Percentiles rank a stretch among this genome's conserved stretches.
phyloP scores from a whole-genome alignment of 2,888 invertebrate genomes.

The Drosophila paucipuncta region DNA sequence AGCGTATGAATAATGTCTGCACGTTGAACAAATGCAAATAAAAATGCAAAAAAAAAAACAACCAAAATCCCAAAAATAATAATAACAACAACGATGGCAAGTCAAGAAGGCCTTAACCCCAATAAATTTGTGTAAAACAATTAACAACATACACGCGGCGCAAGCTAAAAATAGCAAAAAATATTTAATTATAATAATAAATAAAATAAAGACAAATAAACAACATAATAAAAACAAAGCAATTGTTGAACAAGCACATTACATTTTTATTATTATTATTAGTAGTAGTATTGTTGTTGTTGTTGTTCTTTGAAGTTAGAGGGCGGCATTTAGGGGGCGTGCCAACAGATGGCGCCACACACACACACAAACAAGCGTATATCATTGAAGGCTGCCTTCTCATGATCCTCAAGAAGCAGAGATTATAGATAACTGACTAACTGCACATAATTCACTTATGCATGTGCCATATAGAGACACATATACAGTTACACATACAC shows the following conservation, averaged over 20 bases:
- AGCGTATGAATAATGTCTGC: constrained; percentile 29
- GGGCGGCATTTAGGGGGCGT: constrained; percentile 19
- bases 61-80: constrained; percentile 20
- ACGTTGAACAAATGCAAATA: constrained; percentile 41
- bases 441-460: neutral
- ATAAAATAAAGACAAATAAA: constrained; percentile 9
- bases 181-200: constrained; percentile 2
- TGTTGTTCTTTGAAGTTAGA: neutral
- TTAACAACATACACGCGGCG: constrained; percentile 50
- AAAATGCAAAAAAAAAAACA: constrained; percentile 32
- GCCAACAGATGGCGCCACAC: constrained; percentile 48
- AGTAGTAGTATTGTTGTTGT: constrained; percentile 12
- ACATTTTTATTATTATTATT: neutral
- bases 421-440: neutral
- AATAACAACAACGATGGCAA: constrained; percentile 38
- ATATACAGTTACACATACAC: neutral
- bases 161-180: constrained; percentile 46
- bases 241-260: neutral
- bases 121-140: constrained; percentile 74
- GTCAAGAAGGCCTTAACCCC: constrained; percentile 72
- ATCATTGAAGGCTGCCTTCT: neutral
- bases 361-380: neutral
- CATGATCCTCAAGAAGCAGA: neutral
- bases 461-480: neutral
- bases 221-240: neutral